phyloP scores from a whole-genome alignment of 1,140 invertebrate genomes.

The Lethrus apterus region DNA sequence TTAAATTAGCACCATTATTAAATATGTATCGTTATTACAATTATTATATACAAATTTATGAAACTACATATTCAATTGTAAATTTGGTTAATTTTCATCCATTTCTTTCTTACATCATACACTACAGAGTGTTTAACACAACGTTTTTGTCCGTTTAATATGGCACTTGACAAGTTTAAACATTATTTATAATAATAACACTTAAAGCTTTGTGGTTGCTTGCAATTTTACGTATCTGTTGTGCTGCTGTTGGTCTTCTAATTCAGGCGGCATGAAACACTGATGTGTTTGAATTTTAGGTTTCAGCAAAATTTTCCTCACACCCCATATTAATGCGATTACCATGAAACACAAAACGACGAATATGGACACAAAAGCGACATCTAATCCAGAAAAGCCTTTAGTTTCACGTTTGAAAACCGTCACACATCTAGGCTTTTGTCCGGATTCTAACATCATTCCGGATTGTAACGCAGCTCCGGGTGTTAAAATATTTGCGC shows the following conservation, averaged over 20 bases:
- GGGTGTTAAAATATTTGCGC: slow-evolving; percentile 33
- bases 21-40: slow-evolving; percentile 12
- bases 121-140: slow-evolving; percentile 10
- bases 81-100: slow-evolving; percentile 14
- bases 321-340: slow-evolving; percentile 47
- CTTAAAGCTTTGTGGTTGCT: slow-evolving; percentile 50
- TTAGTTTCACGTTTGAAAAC: slow-evolving; percentile 45
- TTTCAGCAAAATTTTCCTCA: slow-evolving; percentile 47
- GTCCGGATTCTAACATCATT: slow-evolving; percentile 24
- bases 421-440: slow-evolving; percentile 45
- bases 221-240: slow-evolving; percentile 54
- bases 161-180: slow-evolving; percentile 19
- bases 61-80: slow-evolving; percentile 9
- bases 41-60: slow-evolving; percentile 9
- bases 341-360: slow-evolving; percentile 46
- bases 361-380: slow-evolving; percentile 46
- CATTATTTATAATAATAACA: slow-evolving; percentile 3
- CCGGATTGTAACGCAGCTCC: slow-evolving; percentile 19
- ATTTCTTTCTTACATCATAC: slow-evolving; percentile 15
- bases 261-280: slow-evolving; percentile 47
- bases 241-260: slow-evolving; percentile 44
- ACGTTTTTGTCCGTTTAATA: slow-evolving; percentile 4
- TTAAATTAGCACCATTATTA: slow-evolving; percentile 9
- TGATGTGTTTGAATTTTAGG: slow-evolving; percentile 42
- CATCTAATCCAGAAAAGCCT: slow-evolving; percentile 44